Evolutionary conservation across 2,797 vertebrate genomes (phyloP), one percentile per base, ranked within the genome.

Genomic region (Cyclura pinguis): DNA sequence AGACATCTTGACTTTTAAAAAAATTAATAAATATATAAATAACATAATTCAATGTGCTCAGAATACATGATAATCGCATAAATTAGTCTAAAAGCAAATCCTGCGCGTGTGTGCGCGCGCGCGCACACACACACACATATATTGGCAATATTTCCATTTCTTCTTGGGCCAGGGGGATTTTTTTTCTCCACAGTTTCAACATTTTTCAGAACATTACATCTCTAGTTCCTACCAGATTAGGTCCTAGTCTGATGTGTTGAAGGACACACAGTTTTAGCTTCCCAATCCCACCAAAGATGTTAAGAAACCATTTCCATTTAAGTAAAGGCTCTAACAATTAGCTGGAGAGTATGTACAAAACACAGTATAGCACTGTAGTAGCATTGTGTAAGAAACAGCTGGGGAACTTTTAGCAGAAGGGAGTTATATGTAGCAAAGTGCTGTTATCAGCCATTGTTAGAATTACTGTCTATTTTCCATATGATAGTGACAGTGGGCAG

Each of bases 391-490:
- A 78, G 90, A 29, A 62, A 59, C 35, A 86, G 20, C 72, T 80
- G 29, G 59, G 52, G 42, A 62, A 50, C 84, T 86, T 90, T 85
- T 62, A 90, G 62, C 50, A 86, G 69, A 22, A 88, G 50, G 74
- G n/a, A 80, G n/a, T 76, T 52, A 69, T 74, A 42, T 24, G 76
- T 59, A 82, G 35, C 50, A 50, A 77, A 52, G 32, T 72, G 77
- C 38, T 42, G 9, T 38, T 38, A 77, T 86, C 85, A 86, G 59
- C 35, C 86, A 76, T 80, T 73, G 76, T 22, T 29, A 77, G 77
- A 82, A 42, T 18, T 47, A 73, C 57, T 89, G 80, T 88, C n/a
- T 59, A n/a, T 50, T 47, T 81, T 69, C 57, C 62, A 67, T 74
- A 85, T n/a, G 55, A 55, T 55, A 55, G 9, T 55, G 9, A 55